phyloP scores from a whole-genome alignment of 2,888 invertebrate genomes.

The Molanna angustata region DNA sequence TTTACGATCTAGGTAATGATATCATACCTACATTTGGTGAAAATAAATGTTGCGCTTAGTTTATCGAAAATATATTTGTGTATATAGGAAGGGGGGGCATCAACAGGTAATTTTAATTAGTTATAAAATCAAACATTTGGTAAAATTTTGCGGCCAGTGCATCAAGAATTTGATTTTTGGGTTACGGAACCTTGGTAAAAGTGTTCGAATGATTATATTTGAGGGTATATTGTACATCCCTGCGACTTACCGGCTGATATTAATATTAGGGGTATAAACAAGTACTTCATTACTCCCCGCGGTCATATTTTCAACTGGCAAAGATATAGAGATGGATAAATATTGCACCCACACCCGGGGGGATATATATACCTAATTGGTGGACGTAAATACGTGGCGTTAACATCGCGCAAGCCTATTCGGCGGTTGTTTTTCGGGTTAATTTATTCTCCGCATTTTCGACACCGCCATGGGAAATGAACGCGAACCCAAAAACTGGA shows the following conservation, averaged over 20 bases:
- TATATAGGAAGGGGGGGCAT: too few relatives aligned
- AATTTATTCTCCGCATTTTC: slow-evolving; percentile 18
- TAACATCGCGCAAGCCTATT: slow-evolving; percentile 11
- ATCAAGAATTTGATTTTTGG: too few relatives aligned
- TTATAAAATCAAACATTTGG: too few relatives aligned
- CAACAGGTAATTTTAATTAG: too few relatives aligned
- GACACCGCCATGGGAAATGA: not conserved
- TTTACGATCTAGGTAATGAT: too few relatives aligned
- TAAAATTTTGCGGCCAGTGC: too few relatives aligned
- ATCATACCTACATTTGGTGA: too few relatives aligned
- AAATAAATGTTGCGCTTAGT: too few relatives aligned
- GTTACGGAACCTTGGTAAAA: too few relatives aligned
- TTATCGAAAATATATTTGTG: too few relatives aligned
- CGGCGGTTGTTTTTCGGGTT: slow-evolving; percentile 17
- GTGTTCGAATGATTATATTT: not conserved
- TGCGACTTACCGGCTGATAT: too few relatives aligned
- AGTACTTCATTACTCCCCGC: slow-evolving; percentile 37
- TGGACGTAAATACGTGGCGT: slow-evolving; percentile 24
- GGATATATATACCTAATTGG: slow-evolving; percentile 30
- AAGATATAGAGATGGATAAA: slow-evolving; percentile 30
- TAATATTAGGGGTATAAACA: slow-evolving; percentile 34
- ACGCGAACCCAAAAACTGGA: slow-evolving; percentile 1
- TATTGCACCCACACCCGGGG: slow-evolving; percentile 22
- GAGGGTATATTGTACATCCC: not conserved
- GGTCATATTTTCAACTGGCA: slow-evolving; percentile 36